phyloP scores from a whole-genome alignment of 2,888 invertebrate species.

The Polydrusus tereticollis region DNA sequence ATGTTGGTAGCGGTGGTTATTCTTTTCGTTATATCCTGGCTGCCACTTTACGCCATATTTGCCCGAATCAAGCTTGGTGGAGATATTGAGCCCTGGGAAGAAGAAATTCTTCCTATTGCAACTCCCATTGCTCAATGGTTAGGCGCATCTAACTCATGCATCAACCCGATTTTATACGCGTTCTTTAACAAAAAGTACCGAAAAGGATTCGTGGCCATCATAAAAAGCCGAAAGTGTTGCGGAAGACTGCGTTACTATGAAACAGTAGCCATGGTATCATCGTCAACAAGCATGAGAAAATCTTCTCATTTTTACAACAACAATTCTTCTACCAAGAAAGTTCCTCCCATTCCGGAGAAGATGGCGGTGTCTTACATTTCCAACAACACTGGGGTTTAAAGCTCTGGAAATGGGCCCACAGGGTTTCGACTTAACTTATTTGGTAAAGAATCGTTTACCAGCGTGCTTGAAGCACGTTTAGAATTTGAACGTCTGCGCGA shows the following conservation, averaged over 20 bases:
- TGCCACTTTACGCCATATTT: slow-evolving; percentile 91
- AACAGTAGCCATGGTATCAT: slow-evolving; percentile 87
- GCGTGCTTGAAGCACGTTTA: background rate
- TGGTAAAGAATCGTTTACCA: slow-evolving; percentile 3
- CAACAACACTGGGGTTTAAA: slow-evolving; percentile 82
- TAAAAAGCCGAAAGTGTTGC: slow-evolving; percentile 79
- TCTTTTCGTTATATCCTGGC: slow-evolving; percentile 93
- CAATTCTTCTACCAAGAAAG: slow-evolving; percentile 68
- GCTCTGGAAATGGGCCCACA: slow-evolving; percentile 57
- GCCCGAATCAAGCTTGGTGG: slow-evolving; percentile 88
- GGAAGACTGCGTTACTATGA: slow-evolving; percentile 75
- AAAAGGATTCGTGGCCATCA: slow-evolving; percentile 88
- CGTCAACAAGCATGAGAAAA: slow-evolving; percentile 87
- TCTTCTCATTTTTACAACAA: slow-evolving; percentile 87
- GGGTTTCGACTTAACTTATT: slow-evolving; percentile 1
- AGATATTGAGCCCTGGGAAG: slow-evolving; percentile 81
- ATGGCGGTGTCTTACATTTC: slow-evolving; percentile 70
- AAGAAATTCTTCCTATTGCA: slow-evolving; percentile 82
- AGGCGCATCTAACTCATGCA: slow-evolving; percentile 94
- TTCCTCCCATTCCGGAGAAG: slow-evolving; percentile 63
- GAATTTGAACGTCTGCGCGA: slow-evolving; percentile 14
- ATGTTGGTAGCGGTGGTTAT: slow-evolving; percentile 95
- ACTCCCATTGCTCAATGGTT: slow-evolving; percentile 94
- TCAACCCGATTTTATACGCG: slow-evolving; percentile 94
- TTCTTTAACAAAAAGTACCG: slow-evolving; percentile 96